Conservation (phyloP, 2,797 vertebrate species). For the Synaphobranchus kaupii region DNA sequence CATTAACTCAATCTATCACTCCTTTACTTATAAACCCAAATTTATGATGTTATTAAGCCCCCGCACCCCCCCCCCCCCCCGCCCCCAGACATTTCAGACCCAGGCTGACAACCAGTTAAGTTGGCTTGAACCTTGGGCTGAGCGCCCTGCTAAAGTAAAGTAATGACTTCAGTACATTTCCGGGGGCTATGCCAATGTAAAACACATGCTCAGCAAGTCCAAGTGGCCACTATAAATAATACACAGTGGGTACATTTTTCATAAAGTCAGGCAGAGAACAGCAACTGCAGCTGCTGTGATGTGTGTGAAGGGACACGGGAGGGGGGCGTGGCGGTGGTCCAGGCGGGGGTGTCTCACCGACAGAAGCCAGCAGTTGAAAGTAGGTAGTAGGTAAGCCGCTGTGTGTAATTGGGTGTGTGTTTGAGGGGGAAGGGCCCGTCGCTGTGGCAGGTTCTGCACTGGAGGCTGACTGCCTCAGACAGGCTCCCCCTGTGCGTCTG, state of each 20-base stretch:
- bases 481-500: neutral
- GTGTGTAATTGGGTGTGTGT: neutral
- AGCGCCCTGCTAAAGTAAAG: neutral
- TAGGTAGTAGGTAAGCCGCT: conserved; percentile 26
- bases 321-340: neutral
- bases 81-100: neutral
- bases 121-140: neutral
- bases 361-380: conserved; percentile 19
- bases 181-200: neutral
- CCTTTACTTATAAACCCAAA: neutral
- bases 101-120: neutral
- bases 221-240: neutral
- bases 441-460: neutral
- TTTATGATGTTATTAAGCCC: neutral
- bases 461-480: neutral
- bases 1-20: neutral
- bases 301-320: neutral
- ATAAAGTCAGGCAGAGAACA: neutral
- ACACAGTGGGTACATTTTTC: neutral
- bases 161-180: neutral
- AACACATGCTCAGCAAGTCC: neutral
- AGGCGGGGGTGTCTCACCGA: neutral
- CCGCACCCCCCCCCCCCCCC: no score
- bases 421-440: no score
- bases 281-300: neutral